Base-by-base conservation (phyloP, 2,888 invertebrate genomes). In the Tanypteryx hageni region DNA sequence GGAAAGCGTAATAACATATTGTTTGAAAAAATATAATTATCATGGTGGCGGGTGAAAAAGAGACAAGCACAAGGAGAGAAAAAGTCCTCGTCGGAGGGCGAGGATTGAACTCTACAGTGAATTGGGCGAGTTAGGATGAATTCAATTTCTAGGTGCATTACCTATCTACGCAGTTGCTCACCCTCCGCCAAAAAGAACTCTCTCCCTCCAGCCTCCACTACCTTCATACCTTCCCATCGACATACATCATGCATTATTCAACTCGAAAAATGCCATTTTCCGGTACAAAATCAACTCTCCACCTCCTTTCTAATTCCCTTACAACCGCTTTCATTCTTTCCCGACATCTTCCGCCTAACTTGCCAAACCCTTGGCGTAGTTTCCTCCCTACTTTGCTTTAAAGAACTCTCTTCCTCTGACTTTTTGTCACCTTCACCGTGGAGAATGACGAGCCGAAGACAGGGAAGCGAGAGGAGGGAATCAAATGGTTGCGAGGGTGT, bases 391-490 rank as follows among this genome's bases (percentile, higher is more conserved):
- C 5, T 44, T 44, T 44, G 44, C 44, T 5, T 44, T 5, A 44
- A 44, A 44, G 5, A 44, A n/a, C n/a, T n/a, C n/a, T n/a, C n/a
- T n/a, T n/a, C n/a, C 44, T 44, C 76, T 22, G 22, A 76, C 22
- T 76, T 27, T 22, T 76, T 76, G 76, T 76, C 76, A 76, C 22
- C 76, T 76, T 76, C n/a, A 76, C 76, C 76, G 27, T 76, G 76
- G 76, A 76, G 76, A 76, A 76, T 76, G 76, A 76, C 16, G 56
- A 57, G 44, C 27, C 44, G 83, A 83, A 83, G 83, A n/a, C n/a
- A 44, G 44, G 44, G 44, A 44, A 44, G 44, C 44, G 44, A 44
- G 44, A 44, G 44, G 44, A 3, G 44, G 44, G 3, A 44, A 83
- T 83, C 83, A 44, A 83, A 83, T 83, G 83, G 83, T 83, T 22